A percentile compares a stretch with the other conserved stretches of the same genome.
These are phyloP conservation scores for Argya squamiceps DNA, from an alignment of 2,797 vertebrate species.

Conservation along the genomic window DNA sequence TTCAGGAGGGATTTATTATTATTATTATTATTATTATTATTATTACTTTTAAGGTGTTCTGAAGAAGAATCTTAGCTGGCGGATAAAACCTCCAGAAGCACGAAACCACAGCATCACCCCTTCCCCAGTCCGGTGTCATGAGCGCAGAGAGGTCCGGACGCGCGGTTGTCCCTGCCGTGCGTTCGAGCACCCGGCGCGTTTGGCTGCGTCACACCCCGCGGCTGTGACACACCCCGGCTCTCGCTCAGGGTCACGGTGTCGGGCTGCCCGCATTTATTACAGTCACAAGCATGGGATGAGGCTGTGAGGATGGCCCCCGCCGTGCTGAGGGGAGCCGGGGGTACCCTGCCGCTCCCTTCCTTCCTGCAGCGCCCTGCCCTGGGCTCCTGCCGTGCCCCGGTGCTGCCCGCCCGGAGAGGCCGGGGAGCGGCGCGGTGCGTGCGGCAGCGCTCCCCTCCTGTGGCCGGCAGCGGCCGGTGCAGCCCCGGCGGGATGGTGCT, in stretches of 20 bases:
- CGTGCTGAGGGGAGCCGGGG: neutral
- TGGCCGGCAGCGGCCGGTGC: neutral
- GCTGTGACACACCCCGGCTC: neutral
- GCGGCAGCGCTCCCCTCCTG: conserved; percentile 32
- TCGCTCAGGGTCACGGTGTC: neutral
- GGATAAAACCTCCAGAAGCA: neutral
- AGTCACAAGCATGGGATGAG: fast-evolving
- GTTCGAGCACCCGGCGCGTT: neutral
- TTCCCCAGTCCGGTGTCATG: fast-evolving
- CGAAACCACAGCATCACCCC: neutral
- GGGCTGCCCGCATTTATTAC: neutral
- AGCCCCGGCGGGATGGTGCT: neutral
- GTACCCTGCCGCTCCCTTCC: neutral
- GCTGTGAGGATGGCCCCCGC: fast-evolving
- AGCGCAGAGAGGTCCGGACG: neutral
- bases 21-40: too few species aligned
- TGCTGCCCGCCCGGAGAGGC: too few species aligned
- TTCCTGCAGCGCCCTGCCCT: neutral
- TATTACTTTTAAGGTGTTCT: neutral
- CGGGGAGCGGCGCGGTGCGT: fast-evolving
- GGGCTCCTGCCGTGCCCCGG: neutral
- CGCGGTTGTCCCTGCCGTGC: fast-evolving
- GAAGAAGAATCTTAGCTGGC: neutral
- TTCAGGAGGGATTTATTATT: neutral
- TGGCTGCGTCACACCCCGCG: neutral